These are phyloP conservation scores for Eumerus sabulonum DNA, from an alignment of 2,888 invertebrate species.

Conservation along the genomic window DNA sequence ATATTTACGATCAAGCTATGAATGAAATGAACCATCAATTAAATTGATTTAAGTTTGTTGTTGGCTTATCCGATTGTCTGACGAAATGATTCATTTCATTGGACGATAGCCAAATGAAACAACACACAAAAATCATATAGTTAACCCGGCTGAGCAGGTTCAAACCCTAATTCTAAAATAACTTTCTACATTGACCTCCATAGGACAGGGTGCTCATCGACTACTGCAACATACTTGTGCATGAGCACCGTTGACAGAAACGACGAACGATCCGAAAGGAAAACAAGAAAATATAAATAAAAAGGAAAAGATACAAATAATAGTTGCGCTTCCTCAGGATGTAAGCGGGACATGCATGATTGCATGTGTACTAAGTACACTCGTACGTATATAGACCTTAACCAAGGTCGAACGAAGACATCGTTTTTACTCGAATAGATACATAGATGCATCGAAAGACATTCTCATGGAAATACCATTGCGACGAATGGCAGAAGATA, in stretches of 20 bases:
- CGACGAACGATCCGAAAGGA: conserved; percentile 11
- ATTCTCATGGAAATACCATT: conserved; percentile 6
- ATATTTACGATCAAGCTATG: conserved; percentile 33
- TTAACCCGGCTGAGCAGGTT: too few relatives aligned
- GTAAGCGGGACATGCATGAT: conserved; percentile 24
- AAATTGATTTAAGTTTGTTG: conserved; percentile 29
- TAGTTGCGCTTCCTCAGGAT: conserved; percentile 46
- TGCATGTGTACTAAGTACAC: neutral
- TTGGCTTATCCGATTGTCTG: neutral
- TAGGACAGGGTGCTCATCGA: too few relatives aligned
- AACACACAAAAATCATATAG: too few relatives aligned
- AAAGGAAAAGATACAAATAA: conserved; percentile 4
- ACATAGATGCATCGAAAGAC: conserved; percentile 14
- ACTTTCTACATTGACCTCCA: too few relatives aligned
- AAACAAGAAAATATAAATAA: neutral
- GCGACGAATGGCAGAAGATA: too few relatives aligned
- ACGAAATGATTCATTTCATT: too few relatives aligned
- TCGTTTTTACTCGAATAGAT: conserved; percentile 1
- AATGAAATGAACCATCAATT: conserved; percentile 44
- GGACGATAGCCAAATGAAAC: too few relatives aligned
- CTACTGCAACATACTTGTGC: too few relatives aligned
- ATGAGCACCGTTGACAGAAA: too few relatives aligned
- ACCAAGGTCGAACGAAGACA: conserved; percentile 65
- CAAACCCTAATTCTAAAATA: too few relatives aligned
- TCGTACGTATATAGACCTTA: conserved; percentile 53